phyloP scores from a whole-genome alignment of 2,113 vertebrate species.

The Edolisoma coerulescens region DNA sequence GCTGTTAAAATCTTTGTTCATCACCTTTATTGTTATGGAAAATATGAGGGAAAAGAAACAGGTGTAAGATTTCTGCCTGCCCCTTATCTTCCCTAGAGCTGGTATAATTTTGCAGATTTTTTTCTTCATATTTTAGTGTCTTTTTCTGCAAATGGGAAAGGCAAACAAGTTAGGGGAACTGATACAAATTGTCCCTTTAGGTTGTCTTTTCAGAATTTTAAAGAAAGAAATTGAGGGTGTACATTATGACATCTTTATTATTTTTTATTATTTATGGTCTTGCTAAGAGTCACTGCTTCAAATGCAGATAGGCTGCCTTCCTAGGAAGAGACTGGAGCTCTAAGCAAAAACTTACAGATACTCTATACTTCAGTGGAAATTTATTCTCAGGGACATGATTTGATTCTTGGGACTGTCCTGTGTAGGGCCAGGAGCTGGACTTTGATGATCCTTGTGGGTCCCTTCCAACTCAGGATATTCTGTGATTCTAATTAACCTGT shows the following conservation, averaged over 20 bases:
- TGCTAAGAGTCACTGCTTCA: background rate
- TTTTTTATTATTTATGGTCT: background rate
- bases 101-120: background rate
- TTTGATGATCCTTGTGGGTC: background rate
- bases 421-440: background rate
- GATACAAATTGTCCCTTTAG: background rate
- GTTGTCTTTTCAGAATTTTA: background rate
- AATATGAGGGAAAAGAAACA: background rate
- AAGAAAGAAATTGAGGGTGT: background rate
- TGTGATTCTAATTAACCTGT: background rate
- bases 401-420: background rate
- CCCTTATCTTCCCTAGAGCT: background rate
- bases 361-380: background rate
- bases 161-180: background rate
- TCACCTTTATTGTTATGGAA: background rate
- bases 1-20: background rate
- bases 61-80: background rate
- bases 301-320: background rate
- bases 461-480: background rate
- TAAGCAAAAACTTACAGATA: background rate
- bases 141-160: background rate
- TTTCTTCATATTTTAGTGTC: background rate
- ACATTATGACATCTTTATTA: background rate
- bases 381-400: background rate
- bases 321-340: background rate